phyloP scores from a whole-genome alignment of 2,888 invertebrate species.

The Dasypogon diadema region DNA sequence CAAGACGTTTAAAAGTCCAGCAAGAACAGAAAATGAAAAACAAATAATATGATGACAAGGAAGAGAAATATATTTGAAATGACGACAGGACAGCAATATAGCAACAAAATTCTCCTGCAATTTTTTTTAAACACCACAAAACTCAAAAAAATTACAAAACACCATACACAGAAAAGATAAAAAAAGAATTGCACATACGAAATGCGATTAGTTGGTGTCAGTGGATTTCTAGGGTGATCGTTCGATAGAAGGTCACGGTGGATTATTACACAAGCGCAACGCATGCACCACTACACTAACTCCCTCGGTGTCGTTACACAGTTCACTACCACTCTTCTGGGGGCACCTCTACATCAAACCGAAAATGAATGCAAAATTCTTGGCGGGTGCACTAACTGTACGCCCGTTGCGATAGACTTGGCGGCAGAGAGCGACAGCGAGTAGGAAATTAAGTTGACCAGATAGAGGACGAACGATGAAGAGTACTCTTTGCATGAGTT shows the following conservation, averaged over 20 bases:
- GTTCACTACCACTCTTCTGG: no score
- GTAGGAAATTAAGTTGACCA: conserved; percentile 1
- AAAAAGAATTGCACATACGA: conserved; percentile 53
- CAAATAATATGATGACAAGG: neutral
- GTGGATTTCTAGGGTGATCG: conserved; percentile 63
- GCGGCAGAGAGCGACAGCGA: conserved; percentile 30
- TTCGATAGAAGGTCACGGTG: conserved; percentile 61
- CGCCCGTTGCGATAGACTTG: neutral
- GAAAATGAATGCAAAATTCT: conserved; percentile 30
- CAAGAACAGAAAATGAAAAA: neutral
- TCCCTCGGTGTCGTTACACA: no score
- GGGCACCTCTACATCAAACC: neutral
- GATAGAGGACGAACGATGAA: conserved; percentile 24
- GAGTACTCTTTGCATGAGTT: no score
- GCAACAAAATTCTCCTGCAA: conserved; percentile 21
- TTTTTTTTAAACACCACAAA: conserved; percentile 15
- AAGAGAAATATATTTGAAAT: conserved; percentile 4
- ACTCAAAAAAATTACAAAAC: conserved; percentile 10
- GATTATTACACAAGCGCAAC: conserved; percentile 52
- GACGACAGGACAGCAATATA: neutral
- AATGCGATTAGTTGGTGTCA: conserved; percentile 60
- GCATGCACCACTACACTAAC: conserved; percentile 47
- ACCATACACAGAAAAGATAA: conserved; percentile 35
- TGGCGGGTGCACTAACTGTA: conserved; percentile 39
- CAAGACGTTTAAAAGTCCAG: neutral